Evolutionary conservation across 2,797 vertebrate genomes (phyloP).

Genomic region (Sebastolobus alascanus): DNA sequence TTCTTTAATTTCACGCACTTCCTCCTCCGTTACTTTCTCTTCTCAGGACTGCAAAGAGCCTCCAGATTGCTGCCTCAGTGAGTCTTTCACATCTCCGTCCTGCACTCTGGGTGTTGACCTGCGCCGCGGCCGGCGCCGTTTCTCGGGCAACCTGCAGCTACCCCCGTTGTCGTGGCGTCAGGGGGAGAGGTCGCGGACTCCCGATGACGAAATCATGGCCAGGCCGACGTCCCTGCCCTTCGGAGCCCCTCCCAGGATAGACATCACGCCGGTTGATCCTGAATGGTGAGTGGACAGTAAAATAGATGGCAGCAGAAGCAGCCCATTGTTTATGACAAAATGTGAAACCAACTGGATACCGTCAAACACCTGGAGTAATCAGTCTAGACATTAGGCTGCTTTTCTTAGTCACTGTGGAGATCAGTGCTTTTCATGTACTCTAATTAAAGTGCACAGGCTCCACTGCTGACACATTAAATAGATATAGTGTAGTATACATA

Average conservation of each 20-base stretch:
- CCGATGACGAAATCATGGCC: conserved; percentile 89
- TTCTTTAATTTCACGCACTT: background rate
- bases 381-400: background rate
- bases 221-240: conserved; percentile 94
- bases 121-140: conserved; percentile 90
- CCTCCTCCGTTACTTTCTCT: background rate
- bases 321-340: background rate
- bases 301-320: background rate
- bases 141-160: conserved; percentile 94
- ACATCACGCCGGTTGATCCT: conserved; percentile 93
- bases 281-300: conserved; percentile 87
- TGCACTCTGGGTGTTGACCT: conserved; percentile 93
- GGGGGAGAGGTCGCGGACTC: conserved; percentile 88
- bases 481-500: background rate
- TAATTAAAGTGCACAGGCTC: background rate
- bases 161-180: conserved; percentile 94
- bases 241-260: conserved; percentile 90
- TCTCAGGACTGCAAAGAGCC: conserved; percentile 89
- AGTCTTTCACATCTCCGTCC: conserved; percentile 91
- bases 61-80: conserved; percentile 90
- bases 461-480: background rate
- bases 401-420: background rate
- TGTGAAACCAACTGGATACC: background rate
- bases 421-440: background rate
- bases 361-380: background rate